These are phyloP conservation scores for Chrysopilus asiliformis DNA, from an alignment of 2,888 invertebrate genomes.

Conservation along the genomic window DNA sequence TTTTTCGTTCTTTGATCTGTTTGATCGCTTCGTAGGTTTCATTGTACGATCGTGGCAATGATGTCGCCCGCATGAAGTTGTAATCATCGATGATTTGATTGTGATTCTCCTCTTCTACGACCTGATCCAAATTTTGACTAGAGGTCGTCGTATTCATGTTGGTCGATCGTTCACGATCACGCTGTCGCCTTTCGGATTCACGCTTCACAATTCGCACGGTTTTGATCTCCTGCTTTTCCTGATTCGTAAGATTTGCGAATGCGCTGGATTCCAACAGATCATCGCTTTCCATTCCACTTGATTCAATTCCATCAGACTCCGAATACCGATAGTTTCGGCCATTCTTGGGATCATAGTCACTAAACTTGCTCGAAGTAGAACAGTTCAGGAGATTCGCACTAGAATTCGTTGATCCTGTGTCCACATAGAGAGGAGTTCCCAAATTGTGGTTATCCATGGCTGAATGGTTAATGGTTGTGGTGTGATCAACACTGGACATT, in stretches of 20 bases:
- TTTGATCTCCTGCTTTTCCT: slow-evolving; percentile 81
- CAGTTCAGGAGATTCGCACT: slow-evolving; percentile 19
- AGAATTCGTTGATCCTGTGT: slow-evolving; percentile 37
- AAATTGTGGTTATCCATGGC: slow-evolving; percentile 23
- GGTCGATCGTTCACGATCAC: slow-evolving; percentile 56
- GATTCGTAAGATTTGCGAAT: slow-evolving; percentile 47
- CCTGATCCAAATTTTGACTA: slow-evolving; percentile 34
- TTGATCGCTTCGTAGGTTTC: slow-evolving; percentile 14
- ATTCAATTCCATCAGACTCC: slow-evolving; percentile 31
- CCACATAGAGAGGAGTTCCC: slow-evolving; percentile 54
- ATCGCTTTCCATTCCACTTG: slow-evolving; percentile 33
- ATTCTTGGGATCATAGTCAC: slow-evolving; percentile 24
- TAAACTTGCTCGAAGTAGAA: slow-evolving; percentile 23
- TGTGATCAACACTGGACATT: slow-evolving; percentile 60
- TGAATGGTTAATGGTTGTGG: slow-evolving; percentile 41
- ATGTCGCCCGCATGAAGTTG: slow-evolving; percentile 38
- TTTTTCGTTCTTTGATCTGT: slow-evolving; percentile 6
- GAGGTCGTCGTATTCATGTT: slow-evolving; percentile 21
- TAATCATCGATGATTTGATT: slow-evolving; percentile 20
- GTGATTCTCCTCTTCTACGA: slow-evolving; percentile 31
- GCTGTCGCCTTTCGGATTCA: slow-evolving; percentile 73
- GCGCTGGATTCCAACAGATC: slow-evolving; percentile 31
- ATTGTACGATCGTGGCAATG: slow-evolving; percentile 38
- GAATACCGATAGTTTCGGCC: slow-evolving; percentile 23
- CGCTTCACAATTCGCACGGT: slow-evolving; percentile 88